Evolutionary conservation across 2,888 invertebrate species (phyloP).

Genomic region (Cantharis nigra): DNA sequence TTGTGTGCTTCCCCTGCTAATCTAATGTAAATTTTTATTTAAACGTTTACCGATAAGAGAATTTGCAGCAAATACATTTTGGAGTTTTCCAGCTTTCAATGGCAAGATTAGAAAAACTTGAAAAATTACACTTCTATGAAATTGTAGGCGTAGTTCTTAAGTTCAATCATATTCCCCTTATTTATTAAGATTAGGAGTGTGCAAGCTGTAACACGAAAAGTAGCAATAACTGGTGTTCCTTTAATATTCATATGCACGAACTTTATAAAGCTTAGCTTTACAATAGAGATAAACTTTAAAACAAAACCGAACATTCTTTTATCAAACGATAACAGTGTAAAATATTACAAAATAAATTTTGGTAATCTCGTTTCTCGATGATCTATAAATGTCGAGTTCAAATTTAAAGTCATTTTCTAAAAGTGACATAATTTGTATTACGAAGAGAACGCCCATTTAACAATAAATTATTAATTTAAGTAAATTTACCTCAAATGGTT

Average conservation of each 20-base stretch:
- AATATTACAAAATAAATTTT: not conserved
- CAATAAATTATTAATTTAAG: not conserved
- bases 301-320: slow-evolving; percentile 5
- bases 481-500: no score
- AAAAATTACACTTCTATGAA: slow-evolving; percentile 21
- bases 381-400: not conserved
- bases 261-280: slow-evolving; percentile 27
- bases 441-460: not conserved
- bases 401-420: not conserved
- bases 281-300: slow-evolving; percentile 12
- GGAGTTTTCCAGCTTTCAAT: not conserved
- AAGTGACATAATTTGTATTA: not conserved
- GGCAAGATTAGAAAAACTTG: not conserved
- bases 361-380: not conserved
- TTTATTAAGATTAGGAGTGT: slow-evolving; percentile 34
- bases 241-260: slow-evolving; percentile 36
- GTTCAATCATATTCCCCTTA: slow-evolving; percentile 32
- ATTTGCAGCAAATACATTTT: not conserved
- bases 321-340: not conserved
- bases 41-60: slow-evolving; percentile 4
- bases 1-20: not conserved
- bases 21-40: slow-evolving; percentile 11
- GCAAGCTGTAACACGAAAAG: slow-evolving; percentile 35
- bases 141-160: slow-evolving; percentile 31
- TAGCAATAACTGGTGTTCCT: slow-evolving; percentile 31